These are phyloP conservation scores for Drosophila emarginata DNA, from an alignment of 2,888 invertebrate species.

Conservation along the genomic window DNA sequence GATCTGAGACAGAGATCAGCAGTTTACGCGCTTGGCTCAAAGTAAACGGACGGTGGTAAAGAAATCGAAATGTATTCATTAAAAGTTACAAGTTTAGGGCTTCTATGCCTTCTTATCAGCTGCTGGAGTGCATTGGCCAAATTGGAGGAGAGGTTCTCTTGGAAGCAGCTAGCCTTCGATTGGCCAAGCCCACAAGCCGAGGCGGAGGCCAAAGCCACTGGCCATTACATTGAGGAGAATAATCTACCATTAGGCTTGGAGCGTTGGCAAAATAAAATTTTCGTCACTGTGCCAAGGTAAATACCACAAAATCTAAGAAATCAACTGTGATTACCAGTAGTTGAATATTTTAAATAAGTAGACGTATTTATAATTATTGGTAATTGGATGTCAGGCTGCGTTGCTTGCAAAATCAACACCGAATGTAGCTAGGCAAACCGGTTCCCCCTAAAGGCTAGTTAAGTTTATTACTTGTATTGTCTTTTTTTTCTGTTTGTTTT, in stretches of 20 bases:
- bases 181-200: conserved; percentile 86
- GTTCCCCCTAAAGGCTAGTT: conserved; percentile 39
- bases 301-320: conserved; percentile 27
- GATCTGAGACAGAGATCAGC: conserved; percentile 31
- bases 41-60: conserved; percentile 29
- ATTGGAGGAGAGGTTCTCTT: conserved; percentile 86
- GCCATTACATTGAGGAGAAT: conserved; percentile 86
- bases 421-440: conserved; percentile 54
- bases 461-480: conserved; percentile 24
- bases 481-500: conserved; percentile 17
- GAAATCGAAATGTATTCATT: conserved; percentile 40
- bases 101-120: conserved; percentile 57
- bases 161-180: conserved; percentile 87
- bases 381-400: conserved; percentile 45
- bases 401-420: conserved; percentile 63
- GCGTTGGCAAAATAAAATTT: conserved; percentile 88
- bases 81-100: conserved; percentile 39
- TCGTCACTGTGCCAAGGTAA: conserved; percentile 87
- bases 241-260: conserved; percentile 89
- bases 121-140: conserved; percentile 77
- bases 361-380: conserved; percentile 28
- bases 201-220: conserved; percentile 85
- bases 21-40: conserved; percentile 57
- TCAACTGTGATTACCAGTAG: conserved; percentile 25
- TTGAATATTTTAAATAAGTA: conserved; percentile 37